Conservation (phyloP, 2,113 vertebrate genomes). For the Sakesphorus luctuosus region DNA sequence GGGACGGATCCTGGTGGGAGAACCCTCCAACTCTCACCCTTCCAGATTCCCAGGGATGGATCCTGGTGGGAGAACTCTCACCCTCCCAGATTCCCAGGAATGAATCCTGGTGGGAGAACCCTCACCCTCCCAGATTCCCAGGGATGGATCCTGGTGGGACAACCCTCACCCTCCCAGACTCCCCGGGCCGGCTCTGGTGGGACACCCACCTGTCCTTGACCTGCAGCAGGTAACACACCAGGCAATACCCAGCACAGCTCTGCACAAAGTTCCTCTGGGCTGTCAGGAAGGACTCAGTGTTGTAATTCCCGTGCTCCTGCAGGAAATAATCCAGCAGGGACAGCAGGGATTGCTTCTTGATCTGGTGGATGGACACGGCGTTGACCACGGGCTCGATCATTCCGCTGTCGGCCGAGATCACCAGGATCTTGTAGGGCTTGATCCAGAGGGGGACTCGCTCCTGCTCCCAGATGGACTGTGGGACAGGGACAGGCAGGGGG, state of each 20-base stretch:
- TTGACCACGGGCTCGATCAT: conserved; percentile 97
- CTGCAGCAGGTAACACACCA: conserved; percentile 95
- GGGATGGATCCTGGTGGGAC: too few relatives aligned
- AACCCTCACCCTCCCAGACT: too few relatives aligned
- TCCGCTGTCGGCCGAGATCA: conserved; percentile 92
- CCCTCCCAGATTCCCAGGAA: too few relatives aligned
- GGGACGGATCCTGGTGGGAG: too few relatives aligned
- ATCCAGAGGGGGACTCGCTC: conserved; percentile 94
- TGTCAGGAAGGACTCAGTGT: conserved; percentile 88
- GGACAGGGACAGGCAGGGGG: not conserved
- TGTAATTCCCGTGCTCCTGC: conserved; percentile 88
- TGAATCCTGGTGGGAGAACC: too few relatives aligned
- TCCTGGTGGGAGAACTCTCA: too few relatives aligned
- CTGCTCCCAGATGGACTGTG: conserved; percentile 90
- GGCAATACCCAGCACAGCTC: conserved; percentile 92
- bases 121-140: too few relatives aligned
- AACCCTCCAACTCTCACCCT: too few relatives aligned
- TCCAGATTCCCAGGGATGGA: too few relatives aligned
- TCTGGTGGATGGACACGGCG: conserved; percentile 94
- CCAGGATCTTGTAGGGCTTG: conserved; percentile 95
- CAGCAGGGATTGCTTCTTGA: conserved; percentile 96
- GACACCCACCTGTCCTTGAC: conserved; percentile 86
- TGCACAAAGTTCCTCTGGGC: conserved; percentile 94
- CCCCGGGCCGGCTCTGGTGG: too few relatives aligned
- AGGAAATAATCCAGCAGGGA: conserved; percentile 92